Conservation (phyloP, 2,797 vertebrate species). For the Melopsittacus undulatus region DNA sequence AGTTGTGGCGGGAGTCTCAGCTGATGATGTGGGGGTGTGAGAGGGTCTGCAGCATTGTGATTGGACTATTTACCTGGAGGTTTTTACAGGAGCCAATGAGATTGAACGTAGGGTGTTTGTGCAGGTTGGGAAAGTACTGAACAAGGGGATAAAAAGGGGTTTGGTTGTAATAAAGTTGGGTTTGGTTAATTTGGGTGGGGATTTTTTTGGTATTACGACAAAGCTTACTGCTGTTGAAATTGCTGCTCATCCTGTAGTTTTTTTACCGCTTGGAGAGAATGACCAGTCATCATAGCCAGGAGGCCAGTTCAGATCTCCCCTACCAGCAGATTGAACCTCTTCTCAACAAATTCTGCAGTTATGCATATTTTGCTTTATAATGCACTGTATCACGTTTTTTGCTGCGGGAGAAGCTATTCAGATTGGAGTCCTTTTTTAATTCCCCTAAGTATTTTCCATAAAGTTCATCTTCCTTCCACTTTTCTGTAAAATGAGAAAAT, state of each 20-base stretch:
- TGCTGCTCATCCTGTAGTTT: neutral
- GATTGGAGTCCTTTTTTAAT: neutral
- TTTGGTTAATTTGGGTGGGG: neutral
- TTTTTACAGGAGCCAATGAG: no score
- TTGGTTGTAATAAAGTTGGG: no score
- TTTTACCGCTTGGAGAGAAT: neutral
- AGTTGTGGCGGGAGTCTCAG: no score
- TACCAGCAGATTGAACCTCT: neutral
- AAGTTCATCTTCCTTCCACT: neutral
- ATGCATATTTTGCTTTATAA: neutral
- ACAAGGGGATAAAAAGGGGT: no score
- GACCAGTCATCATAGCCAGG: neutral
- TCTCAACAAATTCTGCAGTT: neutral
- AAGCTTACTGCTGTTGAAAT: neutral
- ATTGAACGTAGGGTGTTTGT: no score
- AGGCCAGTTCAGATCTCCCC: neutral
- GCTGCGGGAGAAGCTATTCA: neutral
- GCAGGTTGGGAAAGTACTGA: no score
- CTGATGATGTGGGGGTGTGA: no score
- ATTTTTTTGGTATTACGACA: fast-evolving
- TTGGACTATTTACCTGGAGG: no score
- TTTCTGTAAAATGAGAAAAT: neutral
- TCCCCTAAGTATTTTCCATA: neutral
- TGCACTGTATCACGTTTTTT: neutral
- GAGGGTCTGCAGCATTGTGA: no score